phyloP scores from a whole-genome alignment of 2,888 invertebrate species.

The Cheilosia grossa region DNA sequence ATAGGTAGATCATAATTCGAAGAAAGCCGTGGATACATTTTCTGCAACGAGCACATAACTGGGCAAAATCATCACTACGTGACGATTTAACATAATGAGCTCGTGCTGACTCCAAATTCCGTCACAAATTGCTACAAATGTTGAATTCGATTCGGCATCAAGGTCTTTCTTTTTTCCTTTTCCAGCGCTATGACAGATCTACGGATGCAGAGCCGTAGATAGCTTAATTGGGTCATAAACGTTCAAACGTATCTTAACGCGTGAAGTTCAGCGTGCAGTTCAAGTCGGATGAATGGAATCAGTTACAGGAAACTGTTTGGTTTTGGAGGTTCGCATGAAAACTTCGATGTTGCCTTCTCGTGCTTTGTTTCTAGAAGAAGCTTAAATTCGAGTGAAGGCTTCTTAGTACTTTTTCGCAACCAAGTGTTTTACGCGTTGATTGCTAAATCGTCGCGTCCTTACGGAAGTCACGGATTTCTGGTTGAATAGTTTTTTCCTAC shows the following conservation, averaged over 20 bases:
- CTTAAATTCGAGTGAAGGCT: no score
- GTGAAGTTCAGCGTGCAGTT: no score
- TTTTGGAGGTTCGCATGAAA: no score
- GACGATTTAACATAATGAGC: constrained; percentile 3
- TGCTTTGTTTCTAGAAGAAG: no score
- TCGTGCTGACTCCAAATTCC: background rate
- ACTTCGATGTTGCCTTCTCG: no score
- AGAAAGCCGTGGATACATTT: background rate
- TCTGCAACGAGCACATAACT: background rate
- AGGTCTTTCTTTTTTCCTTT: background rate
- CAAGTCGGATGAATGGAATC: no score
- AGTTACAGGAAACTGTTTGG: no score
- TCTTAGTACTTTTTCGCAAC: no score
- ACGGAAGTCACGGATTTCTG: no score
- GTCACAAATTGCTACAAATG: background rate
- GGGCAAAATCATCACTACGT: background rate
- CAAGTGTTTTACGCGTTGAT: no score
- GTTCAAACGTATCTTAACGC: background rate
- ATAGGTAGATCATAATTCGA: background rate
- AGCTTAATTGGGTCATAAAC: background rate
- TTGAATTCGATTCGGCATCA: background rate
- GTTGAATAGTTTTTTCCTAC: no score
- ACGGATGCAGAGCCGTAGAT: background rate
- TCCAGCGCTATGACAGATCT: background rate
- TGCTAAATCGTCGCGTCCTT: no score